Evolutionary conservation across 2,888 invertebrate genomes (phyloP).

Genomic region (Nomada fabriciana): DNA sequence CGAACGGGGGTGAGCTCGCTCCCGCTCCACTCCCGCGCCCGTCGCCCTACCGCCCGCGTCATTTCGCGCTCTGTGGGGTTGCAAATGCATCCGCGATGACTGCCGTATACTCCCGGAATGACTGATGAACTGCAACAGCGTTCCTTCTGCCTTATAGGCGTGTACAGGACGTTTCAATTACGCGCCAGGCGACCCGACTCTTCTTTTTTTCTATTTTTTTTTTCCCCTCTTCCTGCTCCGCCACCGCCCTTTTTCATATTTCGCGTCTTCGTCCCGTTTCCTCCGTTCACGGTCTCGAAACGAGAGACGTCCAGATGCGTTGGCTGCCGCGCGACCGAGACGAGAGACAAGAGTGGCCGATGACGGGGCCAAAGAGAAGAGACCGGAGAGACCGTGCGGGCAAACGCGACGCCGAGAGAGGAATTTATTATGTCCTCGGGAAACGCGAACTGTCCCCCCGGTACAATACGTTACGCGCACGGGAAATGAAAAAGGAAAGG

Average conservation of each 20-base stretch:
- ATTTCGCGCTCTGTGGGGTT: conserved; percentile 81
- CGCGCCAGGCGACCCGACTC: conserved; percentile 55
- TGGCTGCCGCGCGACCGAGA: conserved; percentile 30
- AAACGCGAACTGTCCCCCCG: conserved; percentile 66
- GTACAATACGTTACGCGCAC: conserved; percentile 65
- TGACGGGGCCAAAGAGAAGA: conserved; percentile 65
- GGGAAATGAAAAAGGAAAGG: conserved; percentile 65
- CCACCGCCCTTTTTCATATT: conserved; percentile 41
- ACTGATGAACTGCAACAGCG: conserved; percentile 84
- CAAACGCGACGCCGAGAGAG: conserved; percentile 43
- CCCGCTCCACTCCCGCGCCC: conserved; percentile 22
- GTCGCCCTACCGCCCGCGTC: conserved; percentile 74
- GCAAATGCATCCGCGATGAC: conserved; percentile 79
- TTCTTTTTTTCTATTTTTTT: background rate
- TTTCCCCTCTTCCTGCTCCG: background rate
- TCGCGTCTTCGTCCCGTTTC: conserved; percentile 53
- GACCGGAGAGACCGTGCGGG: conserved; percentile 14
- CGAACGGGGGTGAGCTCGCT: conserved; percentile 19
- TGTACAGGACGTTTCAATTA: conserved; percentile 78
- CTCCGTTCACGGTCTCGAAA: conserved; percentile 42
- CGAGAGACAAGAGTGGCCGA: conserved; percentile 60
- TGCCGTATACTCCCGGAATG: conserved; percentile 80
- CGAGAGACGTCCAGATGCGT: conserved; percentile 29
- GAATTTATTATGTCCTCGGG: conserved; percentile 72
- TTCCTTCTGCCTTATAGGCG: conserved; percentile 80